Base-by-base conservation (phyloP, 2,888 invertebrate species). In the Plemyria rubiginata region DNA sequence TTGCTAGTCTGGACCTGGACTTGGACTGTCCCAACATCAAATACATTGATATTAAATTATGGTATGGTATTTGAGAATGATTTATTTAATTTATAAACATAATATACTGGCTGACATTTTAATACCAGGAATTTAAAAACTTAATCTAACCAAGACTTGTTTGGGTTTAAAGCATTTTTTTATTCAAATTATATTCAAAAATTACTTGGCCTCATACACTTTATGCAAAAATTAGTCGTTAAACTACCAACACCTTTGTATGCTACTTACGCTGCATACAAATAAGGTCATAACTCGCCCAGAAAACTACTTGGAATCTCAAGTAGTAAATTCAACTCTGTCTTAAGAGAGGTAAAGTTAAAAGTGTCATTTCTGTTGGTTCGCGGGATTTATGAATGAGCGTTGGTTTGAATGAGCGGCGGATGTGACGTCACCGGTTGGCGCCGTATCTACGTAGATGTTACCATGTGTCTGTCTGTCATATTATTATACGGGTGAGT, bases 381-480 rank as follows among this genome's bases (percentile, higher is more conserved):
- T 55, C 40, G 53, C 55, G 64, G 65, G 68, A 77, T 80, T 87
- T 79, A 88, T 90, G 90, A 90, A 90, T 90, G 90, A 80, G 79
- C 77, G 75, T 72, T 70, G 73, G 76, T 65, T 75, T 83, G 85
- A 88, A 87, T 88, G 85, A 83, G 77, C 72, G 74, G 77, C 83
- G 88, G 85, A 85, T 77, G 77, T 89, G 88, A 88, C 88, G 81
- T 87, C 81, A 87, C 71, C 65, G 73, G 68, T 73, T 73, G 81
- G 80, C 81, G 84, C 78, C 81, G 70, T 62, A 82, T 81, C 77
- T 81, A 81, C 85, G 48, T 43, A 50, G 56, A 60, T 66, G 11
- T 11, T 38, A 54, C 59, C 68, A 68, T 67, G 60, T 70, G 67
- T 65, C 22, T 48, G 54, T 60, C 50, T 53, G 59, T 51, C 64